Evolutionary conservation across 2,797 vertebrate genomes (phyloP), one percentile per base, ranked within the genome.

Genomic region (Sorex maritimensis): DNA sequence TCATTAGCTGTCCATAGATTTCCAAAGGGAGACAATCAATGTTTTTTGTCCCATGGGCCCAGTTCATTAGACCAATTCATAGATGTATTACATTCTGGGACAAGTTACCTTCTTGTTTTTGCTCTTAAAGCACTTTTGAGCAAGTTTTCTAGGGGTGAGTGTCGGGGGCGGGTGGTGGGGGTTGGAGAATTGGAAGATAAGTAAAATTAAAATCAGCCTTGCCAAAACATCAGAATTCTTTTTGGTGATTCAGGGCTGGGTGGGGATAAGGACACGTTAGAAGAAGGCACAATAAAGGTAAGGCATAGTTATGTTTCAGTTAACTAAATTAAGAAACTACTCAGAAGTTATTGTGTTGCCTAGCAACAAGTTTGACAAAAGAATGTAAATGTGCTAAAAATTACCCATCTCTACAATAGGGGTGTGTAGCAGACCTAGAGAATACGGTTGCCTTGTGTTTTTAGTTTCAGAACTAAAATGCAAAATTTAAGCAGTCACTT

Each of bases 311-410:
- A 73, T 90, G 65, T 86, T 82, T 91, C 77, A 92, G 61, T 92
- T 95, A 68, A 92, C 95, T 92, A 96, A 97, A 96, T 96, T 95
- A 97, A 93, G 97, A 94, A 95, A 71, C 86, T 71, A 67, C 87
- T 95, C 88, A 88, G 86, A 92, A 94, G 80, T 87, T 75, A 90
- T 34, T 38, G 24, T 83, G 94, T 97, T 82, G 93, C 95, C 95
- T 96, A 95, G 96, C 96, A 97, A 96, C 94, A 81, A 55, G 75
- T 74, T 86, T 85, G 86, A 92, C 90, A 94, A 86, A 95, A 89
- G 90, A 93, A 92, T 82, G 34, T 85, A 93, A 95, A 89, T 92
- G 92, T 92, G 88, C 91, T 97, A 95, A 95, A 93, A 96, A 95
- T 95, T 95, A 52, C 81, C 87, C 89, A 90, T 97, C 84, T 80